Evolutionary conservation across 1,140 invertebrate genomes (phyloP), one percentile per base, ranked within the genome.

Genomic region (Zaprionus taronus): DNA sequence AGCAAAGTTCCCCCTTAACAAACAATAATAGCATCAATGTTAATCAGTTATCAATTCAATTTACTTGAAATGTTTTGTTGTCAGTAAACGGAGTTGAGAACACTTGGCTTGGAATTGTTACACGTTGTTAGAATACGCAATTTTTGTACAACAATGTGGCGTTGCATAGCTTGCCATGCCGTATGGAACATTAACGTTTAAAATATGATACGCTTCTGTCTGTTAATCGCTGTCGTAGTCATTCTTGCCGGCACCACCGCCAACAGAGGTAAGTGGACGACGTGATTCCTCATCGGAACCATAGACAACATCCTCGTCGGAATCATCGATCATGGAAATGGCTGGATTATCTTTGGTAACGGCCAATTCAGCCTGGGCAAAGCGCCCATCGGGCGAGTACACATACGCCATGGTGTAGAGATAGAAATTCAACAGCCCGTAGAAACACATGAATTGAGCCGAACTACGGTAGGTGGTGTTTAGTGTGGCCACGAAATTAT

Each of bases 271-370:
- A 11, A 97, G 93, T 1, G 96, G 96, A 70, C 96, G 94, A 63
- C 96, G 94, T 76, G 96, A 97, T 72, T 98, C 97, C 84, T 98
- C 97, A 77, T 98, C 97, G 28, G 97, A 99, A 77, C 97, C 98
- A 92, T 99, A 99, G 77, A 99, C 97, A 7, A 99, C 97, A 80
- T 99, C 98, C 94, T 99, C 98, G 92, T 99, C 98, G 0, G 98
- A 99, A 92, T 99, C 98, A 93, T 99, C 99, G 66, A 99, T 97
- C 98, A 99, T 99, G 12, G 98, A 99, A 93, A 99, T 97, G 7
- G 98, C 96, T 55, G 98, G 98, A 94, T 99, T 99, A 94, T 99
- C 98, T 94, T 99, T 99, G 28, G 98, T 98, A 81, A 98, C 97
- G 9, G 97, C 94, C 34, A 95, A 95, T 93, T 99, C 98, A 98